Base-by-base conservation (phyloP, 2,888 invertebrate genomes). In the Ennomos quercinarius region DNA sequence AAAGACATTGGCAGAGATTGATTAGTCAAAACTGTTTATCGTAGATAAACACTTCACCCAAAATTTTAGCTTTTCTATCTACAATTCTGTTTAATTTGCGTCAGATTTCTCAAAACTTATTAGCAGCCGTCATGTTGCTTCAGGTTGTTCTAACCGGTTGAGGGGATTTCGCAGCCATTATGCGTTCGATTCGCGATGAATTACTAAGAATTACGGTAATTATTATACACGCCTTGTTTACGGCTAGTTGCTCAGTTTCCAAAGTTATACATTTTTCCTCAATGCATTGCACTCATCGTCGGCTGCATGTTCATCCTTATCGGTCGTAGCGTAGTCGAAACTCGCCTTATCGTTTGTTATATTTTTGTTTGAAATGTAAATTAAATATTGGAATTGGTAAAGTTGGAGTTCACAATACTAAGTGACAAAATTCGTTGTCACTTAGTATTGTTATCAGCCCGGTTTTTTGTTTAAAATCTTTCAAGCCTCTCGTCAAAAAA, bases 181-280 rank as follows among this genome's bases (percentile, higher is more conserved):
- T 40, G 44, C 17, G 34, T 13, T 51, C 4, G 38, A 51, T 43
- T 53, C 50, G 63, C 57, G 40, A 58, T 61, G 55, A 41, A 55
- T 64, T 77, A 67, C 74, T 53, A 13, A 70, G 78, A 78, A 78
- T 52, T 12, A 58, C 68, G 57, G 63, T 66, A 66, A 71, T 72
- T 70, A 63, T 70, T 64, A 60, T 62, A 58, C 60, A 27, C 9
- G 27, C 63, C 66, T 49, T 70, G 74, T 78, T 79, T 76, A 74
- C 73, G 66, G 61, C 51, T 60, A 62, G 64, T 50, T 69, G 68
- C 61, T 68, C 63, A 64, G 42, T 42, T 49, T 54, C 47, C 43
- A 61, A 64, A 57, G 36, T 45, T 42, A 52, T 53, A 60, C 13
- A 70, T 77, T 85, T 87, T 85, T 89, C 88, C 89, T 88, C 87